phyloP scores from a whole-genome alignment of 2,888 invertebrate genomes.

The Venusia cambrica region DNA sequence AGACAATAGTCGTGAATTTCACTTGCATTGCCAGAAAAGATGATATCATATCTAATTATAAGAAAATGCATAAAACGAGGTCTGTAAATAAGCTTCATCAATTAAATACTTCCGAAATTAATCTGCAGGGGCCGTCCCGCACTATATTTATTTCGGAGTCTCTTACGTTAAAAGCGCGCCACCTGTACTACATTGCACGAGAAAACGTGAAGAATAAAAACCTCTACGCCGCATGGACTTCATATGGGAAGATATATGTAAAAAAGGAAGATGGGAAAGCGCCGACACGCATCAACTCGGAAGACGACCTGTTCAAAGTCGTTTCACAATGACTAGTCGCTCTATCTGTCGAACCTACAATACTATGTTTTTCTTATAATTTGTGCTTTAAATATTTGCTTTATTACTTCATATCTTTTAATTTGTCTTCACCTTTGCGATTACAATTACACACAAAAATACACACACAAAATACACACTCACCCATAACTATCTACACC shows the following conservation, averaged over 20 bases:
- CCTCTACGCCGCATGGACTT: constrained; percentile 11
- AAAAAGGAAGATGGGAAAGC: not conserved
- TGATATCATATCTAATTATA: not conserved
- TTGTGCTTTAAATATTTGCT: no score
- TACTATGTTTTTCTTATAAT: no score
- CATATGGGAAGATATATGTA: constrained; percentile 8
- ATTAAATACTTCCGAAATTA: not conserved
- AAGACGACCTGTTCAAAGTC: not conserved
- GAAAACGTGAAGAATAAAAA: constrained; percentile 15
- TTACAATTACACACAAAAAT: no score
- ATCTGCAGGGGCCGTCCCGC: not conserved
- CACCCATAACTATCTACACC: no score
- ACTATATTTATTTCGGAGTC: constrained; percentile 2
- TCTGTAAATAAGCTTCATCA: not conserved
- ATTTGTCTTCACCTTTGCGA: no score
- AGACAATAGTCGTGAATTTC: constrained; percentile 1
- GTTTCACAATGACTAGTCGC: not conserved
- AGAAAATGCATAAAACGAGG: not conserved
- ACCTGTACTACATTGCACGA: constrained; percentile 6
- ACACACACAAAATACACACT: no score
- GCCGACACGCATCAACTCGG: not conserved
- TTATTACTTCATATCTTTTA: no score
- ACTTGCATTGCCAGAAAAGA: not conserved
- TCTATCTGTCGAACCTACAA: no score
- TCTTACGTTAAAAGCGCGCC: constrained; percentile 1